A percentile compares a stretch with the other conserved stretches of the same genome.
Conservation (phyloP, 2,113 vertebrate species). For the Psephotus haematonotus region DNA sequence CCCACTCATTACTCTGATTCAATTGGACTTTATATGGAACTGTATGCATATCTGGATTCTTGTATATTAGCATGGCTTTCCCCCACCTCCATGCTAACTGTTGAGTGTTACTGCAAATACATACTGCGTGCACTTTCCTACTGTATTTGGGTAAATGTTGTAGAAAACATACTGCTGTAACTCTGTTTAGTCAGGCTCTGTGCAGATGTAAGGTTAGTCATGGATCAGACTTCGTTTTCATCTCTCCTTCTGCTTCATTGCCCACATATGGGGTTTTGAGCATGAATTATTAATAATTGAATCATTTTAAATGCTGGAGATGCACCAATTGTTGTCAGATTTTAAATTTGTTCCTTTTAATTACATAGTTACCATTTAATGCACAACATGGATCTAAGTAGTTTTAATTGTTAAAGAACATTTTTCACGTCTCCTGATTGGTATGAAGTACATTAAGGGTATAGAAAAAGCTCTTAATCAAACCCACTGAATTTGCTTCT, state of each 20-base stretch:
- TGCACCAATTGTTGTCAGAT: constrained; percentile 87
- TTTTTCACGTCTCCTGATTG: constrained; percentile 24
- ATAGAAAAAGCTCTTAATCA: background rate
- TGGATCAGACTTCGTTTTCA: constrained; percentile 71
- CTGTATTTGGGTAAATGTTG: constrained; percentile 58
- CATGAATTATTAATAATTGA: constrained; percentile 87
- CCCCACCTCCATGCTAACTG: background rate
- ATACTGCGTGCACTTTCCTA: constrained; percentile 56
- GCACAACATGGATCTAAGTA: constrained; percentile 68
- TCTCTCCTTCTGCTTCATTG: constrained; percentile 74
- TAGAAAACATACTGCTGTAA: constrained; percentile 52
- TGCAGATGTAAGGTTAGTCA: constrained; percentile 74
- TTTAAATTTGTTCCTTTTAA: constrained; percentile 87
- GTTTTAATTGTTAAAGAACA: constrained; percentile 58
- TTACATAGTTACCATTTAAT: constrained; percentile 79
- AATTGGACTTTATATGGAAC: background rate
- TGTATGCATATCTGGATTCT: background rate
- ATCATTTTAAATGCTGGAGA: constrained; percentile 87
- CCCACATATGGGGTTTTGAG: constrained; percentile 79
- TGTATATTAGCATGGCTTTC: background rate
- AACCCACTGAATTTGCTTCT: background rate
- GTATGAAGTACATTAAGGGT: background rate
- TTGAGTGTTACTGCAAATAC: constrained; percentile 41
- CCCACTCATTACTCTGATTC: background rate
- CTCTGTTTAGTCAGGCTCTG: constrained; percentile 50